phyloP scores from a whole-genome alignment of 2,888 invertebrate genomes.

The Erebia ligea region DNA sequence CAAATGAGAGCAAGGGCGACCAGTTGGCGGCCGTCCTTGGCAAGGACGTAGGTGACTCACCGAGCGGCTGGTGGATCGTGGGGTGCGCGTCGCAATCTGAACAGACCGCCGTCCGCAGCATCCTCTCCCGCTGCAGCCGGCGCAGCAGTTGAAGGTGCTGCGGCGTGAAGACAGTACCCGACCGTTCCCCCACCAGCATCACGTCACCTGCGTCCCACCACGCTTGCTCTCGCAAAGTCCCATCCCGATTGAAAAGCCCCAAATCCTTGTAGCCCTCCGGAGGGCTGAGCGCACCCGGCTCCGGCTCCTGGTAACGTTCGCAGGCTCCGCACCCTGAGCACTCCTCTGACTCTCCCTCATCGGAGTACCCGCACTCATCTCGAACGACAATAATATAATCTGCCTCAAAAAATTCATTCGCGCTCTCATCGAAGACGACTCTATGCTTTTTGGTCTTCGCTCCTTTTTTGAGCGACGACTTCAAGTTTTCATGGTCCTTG shows the following conservation, averaged over 20 bases:
- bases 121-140: slow-evolving; percentile 84
- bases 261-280: slow-evolving; percentile 96
- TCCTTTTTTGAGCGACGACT: slow-evolving; percentile 90
- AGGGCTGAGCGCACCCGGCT: slow-evolving; percentile 93
- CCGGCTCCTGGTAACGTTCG: slow-evolving; percentile 87
- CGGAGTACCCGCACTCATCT: slow-evolving; percentile 92
- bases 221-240: slow-evolving; percentile 82
- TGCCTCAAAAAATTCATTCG: slow-evolving; percentile 95
- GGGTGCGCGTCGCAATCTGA: slow-evolving; percentile 79
- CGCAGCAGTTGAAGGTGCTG: slow-evolving; percentile 86
- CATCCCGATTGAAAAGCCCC: slow-evolving; percentile 85
- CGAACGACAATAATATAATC: slow-evolving; percentile 95
- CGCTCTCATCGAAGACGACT: slow-evolving; percentile 94
- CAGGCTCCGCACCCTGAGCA: slow-evolving; percentile 84
- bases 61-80: slow-evolving; percentile 73
- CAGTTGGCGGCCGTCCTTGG: slow-evolving; percentile 54
- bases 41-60: slow-evolving; percentile 71
- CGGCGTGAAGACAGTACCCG: slow-evolving; percentile 85
- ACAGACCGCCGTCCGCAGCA: slow-evolving; percentile 81
- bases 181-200: slow-evolving; percentile 79
- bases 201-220: slow-evolving; percentile 84
- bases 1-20: slow-evolving; percentile 48
- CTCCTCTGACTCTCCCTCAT: slow-evolving; percentile 90
- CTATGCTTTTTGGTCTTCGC: slow-evolving; percentile 88
- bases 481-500: slow-evolving; percentile 85